phyloP scores from a whole-genome alignment of 1,140 invertebrate genomes.

The Alviniconcha marisindica region DNA sequence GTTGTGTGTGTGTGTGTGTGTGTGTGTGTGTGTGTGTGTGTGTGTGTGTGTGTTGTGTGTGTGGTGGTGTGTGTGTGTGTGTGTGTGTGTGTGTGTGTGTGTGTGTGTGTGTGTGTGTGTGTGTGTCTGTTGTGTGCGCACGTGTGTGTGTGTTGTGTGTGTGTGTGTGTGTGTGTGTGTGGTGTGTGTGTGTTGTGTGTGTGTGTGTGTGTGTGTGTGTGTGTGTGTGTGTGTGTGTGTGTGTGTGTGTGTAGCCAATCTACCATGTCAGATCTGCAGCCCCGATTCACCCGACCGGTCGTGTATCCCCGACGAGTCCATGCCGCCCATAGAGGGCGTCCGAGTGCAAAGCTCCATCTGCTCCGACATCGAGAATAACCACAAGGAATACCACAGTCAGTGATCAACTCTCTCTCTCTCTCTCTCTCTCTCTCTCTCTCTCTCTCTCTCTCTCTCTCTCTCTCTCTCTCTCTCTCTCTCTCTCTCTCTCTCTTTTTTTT shows the following conservation, averaged over 20 bases:
- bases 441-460: too few relatives aligned
- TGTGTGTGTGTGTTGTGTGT: not conserved
- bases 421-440: too few relatives aligned
- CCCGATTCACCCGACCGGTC: not conserved
- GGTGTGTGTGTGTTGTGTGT: not conserved
- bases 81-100: not conserved
- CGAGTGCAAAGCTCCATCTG: not conserved
- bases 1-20: not conserved
- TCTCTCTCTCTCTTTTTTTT: too few relatives aligned
- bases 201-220: slow-evolving; percentile 3
- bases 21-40: not conserved
- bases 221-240: slow-evolving; percentile 22
- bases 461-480: too few relatives aligned
- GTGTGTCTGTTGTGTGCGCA: too few relatives aligned
- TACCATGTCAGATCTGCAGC: not conserved
- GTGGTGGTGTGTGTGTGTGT: not conserved
- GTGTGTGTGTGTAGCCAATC: not conserved
- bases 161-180: too few relatives aligned
- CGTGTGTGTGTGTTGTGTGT: too few relatives aligned
- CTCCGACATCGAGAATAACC: not conserved
- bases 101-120: too few relatives aligned
- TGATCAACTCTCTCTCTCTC: not conserved
- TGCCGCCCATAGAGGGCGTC: not conserved
- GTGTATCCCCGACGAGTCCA: not conserved
- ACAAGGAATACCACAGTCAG: slow-evolving; percentile 8